A percentile compares a stretch with the other conserved stretches of the same genome.
phyloP scores from a whole-genome alignment of 2,888 invertebrate genomes.

The Drosophila lacicola region DNA sequence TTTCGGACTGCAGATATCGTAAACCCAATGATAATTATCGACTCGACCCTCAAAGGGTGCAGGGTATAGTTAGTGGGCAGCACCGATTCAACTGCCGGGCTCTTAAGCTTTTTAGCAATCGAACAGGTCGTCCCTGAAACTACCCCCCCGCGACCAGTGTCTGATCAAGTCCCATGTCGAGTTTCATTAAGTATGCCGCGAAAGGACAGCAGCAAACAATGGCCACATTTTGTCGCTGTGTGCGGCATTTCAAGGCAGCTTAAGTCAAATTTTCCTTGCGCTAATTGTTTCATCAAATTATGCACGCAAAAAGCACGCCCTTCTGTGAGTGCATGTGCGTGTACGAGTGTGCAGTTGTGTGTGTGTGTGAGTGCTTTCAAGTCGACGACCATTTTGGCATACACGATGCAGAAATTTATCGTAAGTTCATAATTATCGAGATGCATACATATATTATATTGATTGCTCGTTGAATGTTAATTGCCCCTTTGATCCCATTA shows the following conservation, averaged over 20 bases:
- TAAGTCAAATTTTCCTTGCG: slow-evolving; percentile 52
- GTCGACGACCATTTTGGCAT: not conserved
- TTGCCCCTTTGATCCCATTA: no score
- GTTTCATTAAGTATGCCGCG: slow-evolving; percentile 49
- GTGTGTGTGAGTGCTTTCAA: not conserved
- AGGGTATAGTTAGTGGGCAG: slow-evolving; percentile 11
- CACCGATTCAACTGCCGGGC: slow-evolving; percentile 51
- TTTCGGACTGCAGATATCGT: not conserved
- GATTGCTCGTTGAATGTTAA: no score
- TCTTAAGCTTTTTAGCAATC: slow-evolving; percentile 53
- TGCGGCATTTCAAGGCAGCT: slow-evolving; percentile 48
- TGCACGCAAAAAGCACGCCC: not conserved
- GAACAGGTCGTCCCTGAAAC: slow-evolving; percentile 11
- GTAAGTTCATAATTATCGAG: not conserved
- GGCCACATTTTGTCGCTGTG: slow-evolving; percentile 24
- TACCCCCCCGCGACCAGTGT: not conserved
- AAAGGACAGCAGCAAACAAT: slow-evolving; percentile 41
- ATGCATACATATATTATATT: not conserved
- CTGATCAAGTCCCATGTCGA: slow-evolving; percentile 45
- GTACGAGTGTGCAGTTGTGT: no score
- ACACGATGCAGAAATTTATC: not conserved
- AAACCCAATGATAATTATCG: no score
- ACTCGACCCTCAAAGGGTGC: not conserved
- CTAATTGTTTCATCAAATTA: slow-evolving; percentile 58
- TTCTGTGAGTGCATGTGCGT: not conserved